Evolutionary conservation across 2,888 invertebrate genomes (phyloP), one percentile per base, ranked within the genome.

Genomic region (Plutella xylostella): DNA sequence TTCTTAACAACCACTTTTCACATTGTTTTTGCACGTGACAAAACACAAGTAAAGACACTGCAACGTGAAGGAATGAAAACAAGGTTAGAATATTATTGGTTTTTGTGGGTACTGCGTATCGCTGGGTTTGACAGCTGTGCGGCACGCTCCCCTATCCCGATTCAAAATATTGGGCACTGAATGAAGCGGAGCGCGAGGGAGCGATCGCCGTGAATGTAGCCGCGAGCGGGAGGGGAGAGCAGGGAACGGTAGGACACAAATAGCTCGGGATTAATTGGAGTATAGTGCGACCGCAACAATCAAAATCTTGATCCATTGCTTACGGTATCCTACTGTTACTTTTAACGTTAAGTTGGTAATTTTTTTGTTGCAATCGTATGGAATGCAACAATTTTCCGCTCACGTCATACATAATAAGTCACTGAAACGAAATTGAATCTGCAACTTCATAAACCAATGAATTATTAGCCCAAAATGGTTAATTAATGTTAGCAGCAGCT

Each of bases 1-100:
- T 58, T 57, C 62, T 76, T 85, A 85, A 77, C 85, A 85, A 77
- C 85, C 85, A 86, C 86, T 86, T 76, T 82, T 76, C 78, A 82
- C 83, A 83, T 83, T 83, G 80, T 82, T 80, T 80, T 82, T 82
- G 79, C 79, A 73, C 79, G 68, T 66, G 68, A 76, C 83, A 83
- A 78, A 76, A 83, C 77, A 77, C 83, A 83, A 83, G 83, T 75
- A 83, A 83, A 83, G 76, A 72, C 72, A 82, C 83, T 83, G 79
- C 55, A 79, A 79, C 48, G 57, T 57, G 53, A 75, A 72, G 64
- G 54, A 58, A 58, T 58, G 55, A 55, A 48, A 56, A 56, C 58
- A 52, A 57, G 55, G 61, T 61, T 56, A 37, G 21, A 44, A 45
- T 53, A 48, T 56, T 55, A 52, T 49, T 44, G 39, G 35, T 49